A percentile compares a stretch with the other conserved stretches of the same genome.
Evolutionary conservation across 2,797 vertebrate genomes (phyloP).

Genomic region (Peromyscus attwateri): DNA sequence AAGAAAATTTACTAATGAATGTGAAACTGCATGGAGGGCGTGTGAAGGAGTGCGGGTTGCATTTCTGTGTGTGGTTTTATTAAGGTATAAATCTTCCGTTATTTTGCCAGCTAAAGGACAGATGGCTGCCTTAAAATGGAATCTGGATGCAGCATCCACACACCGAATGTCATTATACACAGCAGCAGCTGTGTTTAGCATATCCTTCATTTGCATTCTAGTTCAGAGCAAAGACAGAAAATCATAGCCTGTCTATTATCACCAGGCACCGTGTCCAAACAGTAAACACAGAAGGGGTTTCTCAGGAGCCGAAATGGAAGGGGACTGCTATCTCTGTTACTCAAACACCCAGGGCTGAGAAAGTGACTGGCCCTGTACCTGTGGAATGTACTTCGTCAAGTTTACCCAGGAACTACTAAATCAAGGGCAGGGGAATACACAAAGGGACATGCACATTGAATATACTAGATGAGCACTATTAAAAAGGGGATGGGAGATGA

Average conservation of each 20-base stretch:
- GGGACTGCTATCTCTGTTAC: neutral
- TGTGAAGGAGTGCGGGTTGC: slow-evolving; percentile 37
- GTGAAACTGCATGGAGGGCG: slow-evolving; percentile 26
- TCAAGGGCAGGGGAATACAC: neutral
- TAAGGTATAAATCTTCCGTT: slow-evolving; percentile 82
- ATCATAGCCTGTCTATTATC: slow-evolving; percentile 76
- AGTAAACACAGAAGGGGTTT: slow-evolving; percentile 70
- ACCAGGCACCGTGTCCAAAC: slow-evolving; percentile 54
- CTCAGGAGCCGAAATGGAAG: slow-evolving; percentile 61
- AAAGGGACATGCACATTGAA: neutral
- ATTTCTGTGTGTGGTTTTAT: slow-evolving; percentile 72
- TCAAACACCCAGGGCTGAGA: neutral
- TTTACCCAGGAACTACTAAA: neutral
- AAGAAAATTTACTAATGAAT: slow-evolving; percentile 63
- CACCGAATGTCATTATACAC: slow-evolving; percentile 77
- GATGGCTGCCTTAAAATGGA: slow-evolving; percentile 83
- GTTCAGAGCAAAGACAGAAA: slow-evolving; percentile 79
- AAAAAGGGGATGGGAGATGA: neutral
- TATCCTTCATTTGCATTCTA: slow-evolving; percentile 81
- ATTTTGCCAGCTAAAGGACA: slow-evolving; percentile 81
- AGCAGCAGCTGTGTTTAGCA: slow-evolving; percentile 83
- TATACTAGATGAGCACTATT: neutral
- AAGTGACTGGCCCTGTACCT: neutral
- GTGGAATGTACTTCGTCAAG: slow-evolving; percentile 28
- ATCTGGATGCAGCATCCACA: slow-evolving; percentile 77